Evolutionary conservation across 2,797 vertebrate species (phyloP).

Genomic region (Agapornis canus): DNA sequence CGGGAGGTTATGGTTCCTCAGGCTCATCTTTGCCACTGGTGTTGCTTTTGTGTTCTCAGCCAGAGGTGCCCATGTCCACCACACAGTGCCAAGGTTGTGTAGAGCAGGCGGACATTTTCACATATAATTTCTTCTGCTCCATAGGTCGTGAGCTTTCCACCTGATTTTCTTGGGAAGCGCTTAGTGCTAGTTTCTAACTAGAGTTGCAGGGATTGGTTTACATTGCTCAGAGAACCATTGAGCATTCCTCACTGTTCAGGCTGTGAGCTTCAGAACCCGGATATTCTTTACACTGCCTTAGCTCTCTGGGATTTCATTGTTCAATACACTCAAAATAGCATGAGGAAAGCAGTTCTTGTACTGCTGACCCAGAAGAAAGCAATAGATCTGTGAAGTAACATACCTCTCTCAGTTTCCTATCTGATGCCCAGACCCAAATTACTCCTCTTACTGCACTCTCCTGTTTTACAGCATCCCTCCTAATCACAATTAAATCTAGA

Average conservation of each 20-base stretch:
- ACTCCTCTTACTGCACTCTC: not conserved
- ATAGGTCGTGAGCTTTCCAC: not conserved
- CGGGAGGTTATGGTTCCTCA: not conserved
- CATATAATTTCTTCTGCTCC: not conserved
- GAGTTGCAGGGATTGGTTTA: not conserved
- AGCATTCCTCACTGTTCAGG: accelerated
- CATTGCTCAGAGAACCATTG: not conserved
- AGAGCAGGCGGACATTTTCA: not conserved
- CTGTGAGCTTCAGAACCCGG: not conserved
- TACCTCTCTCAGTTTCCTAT: not conserved
- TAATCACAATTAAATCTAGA: not conserved
- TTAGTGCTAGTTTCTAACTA: not conserved
- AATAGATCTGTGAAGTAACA: not conserved
- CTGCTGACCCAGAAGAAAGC: not conserved
- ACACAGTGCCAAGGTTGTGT: not conserved
- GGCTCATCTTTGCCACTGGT: not conserved
- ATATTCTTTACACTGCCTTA: not conserved
- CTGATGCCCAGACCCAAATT: not conserved
- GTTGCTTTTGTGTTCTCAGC: not conserved
- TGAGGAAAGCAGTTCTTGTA: not conserved
- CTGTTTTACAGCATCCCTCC: not conserved
- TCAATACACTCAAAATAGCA: not conserved
- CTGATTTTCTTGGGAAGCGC: not conserved
- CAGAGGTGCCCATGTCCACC: not conserved
- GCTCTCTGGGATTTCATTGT: not conserved